Evolutionary conservation across 2,113 vertebrate genomes (phyloP), one percentile per base, ranked within the genome.

Genomic region (Neopipo cinnamomea): DNA sequence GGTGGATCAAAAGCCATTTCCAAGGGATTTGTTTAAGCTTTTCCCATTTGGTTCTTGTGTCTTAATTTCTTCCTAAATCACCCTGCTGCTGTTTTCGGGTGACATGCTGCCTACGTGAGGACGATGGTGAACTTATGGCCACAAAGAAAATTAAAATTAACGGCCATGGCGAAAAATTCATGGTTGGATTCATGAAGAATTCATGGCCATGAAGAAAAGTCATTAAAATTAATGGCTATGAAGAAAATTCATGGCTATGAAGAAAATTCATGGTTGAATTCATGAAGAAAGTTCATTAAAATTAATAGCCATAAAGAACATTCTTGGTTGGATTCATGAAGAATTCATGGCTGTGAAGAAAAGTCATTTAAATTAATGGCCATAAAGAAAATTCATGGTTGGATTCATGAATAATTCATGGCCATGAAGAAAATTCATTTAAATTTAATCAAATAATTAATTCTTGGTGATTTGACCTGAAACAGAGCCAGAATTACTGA

Each of bases 51-150:
- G 2, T 67, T 77, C 68, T 46, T 88, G 39, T 23, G 2, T 47
- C 52, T 31, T 74, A 14, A 74, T 63, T 84, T 86, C 61, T 66
- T 77, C 76, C 80, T 83, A 55, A 74, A 78, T 56, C 77, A 81
- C 35, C 14, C 35, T 39, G 33, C 80, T 49, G 15, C 61, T 3
- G 1, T 56, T 68, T 73, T 68, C 4, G 17, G 46, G 25, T 56
- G 44, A 53, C 0, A 3, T 58, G 27, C 35, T 18, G 13, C 2
- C 0, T 49, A 22, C 0, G 0, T 46, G 20, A 47, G 13, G 63
- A 12, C 44, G 20, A 33, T 37, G 37, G 20, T 6, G 4, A 63
- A 19, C 47, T 75, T 30, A 11, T 25, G 55, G 12, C 47, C 35
- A 8, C 9, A 53, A 71, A 91, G 56, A 42, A 79, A 70, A 55